Evolutionary conservation across 1,140 invertebrate genomes (phyloP), one percentile per base, ranked within the genome.

Genomic region (Trachymyrmex cornetzi): DNA sequence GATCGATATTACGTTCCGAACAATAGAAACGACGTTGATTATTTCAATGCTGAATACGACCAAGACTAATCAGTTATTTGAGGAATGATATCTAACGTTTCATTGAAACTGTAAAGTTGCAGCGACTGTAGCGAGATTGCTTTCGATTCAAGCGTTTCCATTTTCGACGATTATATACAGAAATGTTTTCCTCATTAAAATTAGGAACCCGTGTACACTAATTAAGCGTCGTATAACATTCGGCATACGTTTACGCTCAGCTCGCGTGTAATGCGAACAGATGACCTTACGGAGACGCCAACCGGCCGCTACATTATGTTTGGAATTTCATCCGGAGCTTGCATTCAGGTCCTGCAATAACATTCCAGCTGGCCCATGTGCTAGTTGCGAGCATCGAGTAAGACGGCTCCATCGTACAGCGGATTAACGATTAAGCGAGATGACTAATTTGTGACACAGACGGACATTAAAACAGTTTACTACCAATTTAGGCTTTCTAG

Each of bases 241-340:
- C 24, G 38, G 67, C 77, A 30, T 50, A 44, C 34, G 88, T 64
- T 77, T 50, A 38, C 67, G 69, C 4, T 48, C 84, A 71, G 77
- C 85, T 72, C 77, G 88, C 59, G 27, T 67, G 66, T 72, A 91
- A 91, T 82, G 87, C 89, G 75, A 85, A 44, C 72, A 61, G 88
- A 90, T 75, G 55, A 61, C 74, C 74, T 44, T 77, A 69, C 67
- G 66, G 57, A 59, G 63, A 80, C 82, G 87, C 61, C 44, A 63
- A 27, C 86, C 50, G 53, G 77, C 57, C 75, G 59, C 77, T 92
- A 85, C 89, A 90, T 92, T 87, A 92, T 87, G 89, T 61, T 61
- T 84, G 91, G 91, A 92, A 92, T 92, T 92, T 74, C 79, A 85
- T 91, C 77, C 38, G 84, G 30, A 87, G 87, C 75, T 79, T 85